A percentile compares a stretch with the other conserved stretches of the same genome.
These are phyloP conservation scores for Calameuta filiformis DNA, from an alignment of 2,888 invertebrate species.

Conservation along the genomic window DNA sequence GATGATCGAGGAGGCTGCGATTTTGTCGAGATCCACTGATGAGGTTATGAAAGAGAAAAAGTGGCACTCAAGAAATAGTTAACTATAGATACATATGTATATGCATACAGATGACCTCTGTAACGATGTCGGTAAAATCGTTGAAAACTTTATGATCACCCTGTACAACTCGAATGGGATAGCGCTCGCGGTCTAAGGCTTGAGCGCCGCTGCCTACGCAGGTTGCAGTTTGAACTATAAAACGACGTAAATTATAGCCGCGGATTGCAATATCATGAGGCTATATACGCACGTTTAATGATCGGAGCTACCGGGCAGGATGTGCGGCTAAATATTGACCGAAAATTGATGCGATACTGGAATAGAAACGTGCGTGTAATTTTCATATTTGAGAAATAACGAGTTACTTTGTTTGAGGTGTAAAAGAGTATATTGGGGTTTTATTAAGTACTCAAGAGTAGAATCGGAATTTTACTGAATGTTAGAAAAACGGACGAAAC, in stretches of 20 bases:
- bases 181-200: constrained; percentile 53
- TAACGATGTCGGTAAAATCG: neutral
- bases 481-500: neutral
- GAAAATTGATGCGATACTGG: constrained; percentile 33
- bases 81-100: too few species aligned
- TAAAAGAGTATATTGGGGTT: neutral
- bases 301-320: constrained; percentile 62
- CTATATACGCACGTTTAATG: constrained; percentile 67
- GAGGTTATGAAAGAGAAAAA: neutral
- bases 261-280: constrained; percentile 67
- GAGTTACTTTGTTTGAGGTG: neutral
- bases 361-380: neutral
- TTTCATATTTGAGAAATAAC: neutral
- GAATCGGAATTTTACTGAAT: neutral
- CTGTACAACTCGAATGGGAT: constrained; percentile 60
- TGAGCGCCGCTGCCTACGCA: constrained; percentile 54
- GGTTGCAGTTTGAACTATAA: constrained; percentile 66
- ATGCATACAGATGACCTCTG: neutral
- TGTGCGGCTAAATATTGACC: constrained; percentile 60
- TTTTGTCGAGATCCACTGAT: neutral
- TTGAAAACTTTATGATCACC: constrained; percentile 54
- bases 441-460: neutral
- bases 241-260: constrained; percentile 66
- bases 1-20: neutral
- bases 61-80: neutral